Conservation (phyloP, 2,113 vertebrate genomes). For the Sapajus apella region DNA sequence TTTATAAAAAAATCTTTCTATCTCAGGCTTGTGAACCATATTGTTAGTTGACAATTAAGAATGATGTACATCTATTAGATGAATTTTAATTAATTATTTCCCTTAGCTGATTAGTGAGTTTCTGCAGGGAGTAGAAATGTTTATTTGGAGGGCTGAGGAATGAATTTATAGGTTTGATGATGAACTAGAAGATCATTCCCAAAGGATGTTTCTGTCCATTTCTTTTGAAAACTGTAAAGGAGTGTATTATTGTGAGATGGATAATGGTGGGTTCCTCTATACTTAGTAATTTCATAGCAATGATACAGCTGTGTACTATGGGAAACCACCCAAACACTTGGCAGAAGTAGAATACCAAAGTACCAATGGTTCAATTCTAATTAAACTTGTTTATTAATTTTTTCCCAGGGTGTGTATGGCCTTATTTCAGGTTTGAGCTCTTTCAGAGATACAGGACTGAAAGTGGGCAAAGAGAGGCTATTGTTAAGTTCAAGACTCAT, state of each 20-base stretch:
- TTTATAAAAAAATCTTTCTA: constrained; percentile 64
- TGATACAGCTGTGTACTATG: constrained; percentile 72
- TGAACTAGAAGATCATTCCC: constrained; percentile 37
- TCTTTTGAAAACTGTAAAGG: constrained; percentile 21
- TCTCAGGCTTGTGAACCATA: constrained; percentile 54
- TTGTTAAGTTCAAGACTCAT: neutral
- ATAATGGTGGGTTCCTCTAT: constrained; percentile 53
- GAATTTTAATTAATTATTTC: constrained; percentile 71
- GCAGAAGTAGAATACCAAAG: constrained; percentile 71
- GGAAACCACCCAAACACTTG: constrained; percentile 77
- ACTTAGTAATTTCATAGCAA: constrained; percentile 66
- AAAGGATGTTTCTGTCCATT: constrained; percentile 23
- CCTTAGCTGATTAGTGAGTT: constrained; percentile 63
- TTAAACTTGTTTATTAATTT: constrained; percentile 73
- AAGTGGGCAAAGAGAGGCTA: neutral
- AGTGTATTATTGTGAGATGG: constrained; percentile 38
- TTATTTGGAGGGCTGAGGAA: constrained; percentile 51
- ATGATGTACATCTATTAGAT: constrained; percentile 60
- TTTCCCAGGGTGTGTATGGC: constrained; percentile 47
- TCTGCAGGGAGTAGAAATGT: constrained; percentile 49
- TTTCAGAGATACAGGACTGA: constrained; percentile 34
- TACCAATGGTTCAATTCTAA: constrained; percentile 74
- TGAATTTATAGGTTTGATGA: constrained; percentile 40
- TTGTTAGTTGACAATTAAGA: constrained; percentile 71
- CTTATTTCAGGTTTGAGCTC: constrained; percentile 64